Evolutionary conservation across 2,888 invertebrate genomes (phyloP).

Genomic region (Cancer borealis): DNA sequence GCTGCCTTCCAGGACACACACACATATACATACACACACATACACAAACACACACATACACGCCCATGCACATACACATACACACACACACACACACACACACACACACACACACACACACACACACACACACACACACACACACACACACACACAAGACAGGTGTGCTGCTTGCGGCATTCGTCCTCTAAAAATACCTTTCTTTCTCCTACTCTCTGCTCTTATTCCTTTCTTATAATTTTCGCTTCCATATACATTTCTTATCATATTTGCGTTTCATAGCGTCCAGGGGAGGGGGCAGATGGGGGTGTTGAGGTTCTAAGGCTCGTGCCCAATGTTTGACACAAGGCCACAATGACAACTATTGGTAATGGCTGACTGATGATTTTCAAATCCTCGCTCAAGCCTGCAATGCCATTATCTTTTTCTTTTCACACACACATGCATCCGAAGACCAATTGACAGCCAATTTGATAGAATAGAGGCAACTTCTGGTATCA

Average conservation of each 20-base stretch:
- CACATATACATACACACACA: background rate
- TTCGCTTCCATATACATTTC: background rate
- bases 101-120: slow-evolving; percentile 11
- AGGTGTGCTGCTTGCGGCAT: background rate
- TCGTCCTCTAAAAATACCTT: background rate
- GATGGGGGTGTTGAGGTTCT: too few species aligned
- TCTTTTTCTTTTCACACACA: too few species aligned
- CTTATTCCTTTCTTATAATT: background rate
- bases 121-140: slow-evolving; percentile 12
- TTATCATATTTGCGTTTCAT: background rate
- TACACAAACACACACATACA: background rate
- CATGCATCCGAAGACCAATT: too few species aligned
- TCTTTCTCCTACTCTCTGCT: background rate
- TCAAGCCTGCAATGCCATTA: too few species aligned
- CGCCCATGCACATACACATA: slow-evolving; percentile 7
- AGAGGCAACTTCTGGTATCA: too few species aligned
- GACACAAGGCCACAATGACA: too few species aligned
- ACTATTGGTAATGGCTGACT: too few species aligned
- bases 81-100: background rate
- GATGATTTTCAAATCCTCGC: too few species aligned
- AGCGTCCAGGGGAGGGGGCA: background rate
- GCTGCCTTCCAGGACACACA: background rate
- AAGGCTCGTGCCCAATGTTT: too few species aligned
- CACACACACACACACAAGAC: background rate
- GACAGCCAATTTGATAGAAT: too few species aligned